phyloP scores from a whole-genome alignment of 1,140 invertebrate species.

The Cherax quadricarinatus region DNA sequence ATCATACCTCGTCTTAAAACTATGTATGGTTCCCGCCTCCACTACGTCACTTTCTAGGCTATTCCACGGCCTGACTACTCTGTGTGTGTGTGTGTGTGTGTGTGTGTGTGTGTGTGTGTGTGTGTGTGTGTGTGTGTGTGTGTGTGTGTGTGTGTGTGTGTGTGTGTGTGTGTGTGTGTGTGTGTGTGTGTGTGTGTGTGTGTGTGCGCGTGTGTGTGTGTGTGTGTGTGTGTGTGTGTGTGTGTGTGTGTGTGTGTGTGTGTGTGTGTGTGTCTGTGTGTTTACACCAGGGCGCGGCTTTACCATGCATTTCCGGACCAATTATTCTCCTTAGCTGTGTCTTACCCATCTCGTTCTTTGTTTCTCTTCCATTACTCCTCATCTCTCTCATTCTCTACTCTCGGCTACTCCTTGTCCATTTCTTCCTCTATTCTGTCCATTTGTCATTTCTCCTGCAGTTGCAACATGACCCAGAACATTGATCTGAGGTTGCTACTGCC shows the following conservation, averaged over 20 bases:
- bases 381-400: too few species aligned
- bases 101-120: slow-evolving; percentile 24
- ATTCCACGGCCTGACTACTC: too few species aligned
- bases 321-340: not conserved
- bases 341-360: not conserved
- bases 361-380: not conserved
- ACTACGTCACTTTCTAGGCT: too few species aligned
- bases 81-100: not conserved
- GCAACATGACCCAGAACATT: too few species aligned
- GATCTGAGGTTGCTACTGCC: too few species aligned
- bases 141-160: slow-evolving; percentile 18
- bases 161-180: slow-evolving; percentile 16
- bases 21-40: too few species aligned
- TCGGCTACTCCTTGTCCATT: too few species aligned
- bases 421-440: not conserved
- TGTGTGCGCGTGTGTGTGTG: slow-evolving; percentile 28
- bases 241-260: slow-evolving; percentile 34
- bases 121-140: not conserved
- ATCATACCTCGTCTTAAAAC: too few species aligned
- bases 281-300: too few species aligned
- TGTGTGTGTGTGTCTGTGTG: slow-evolving; percentile 10
- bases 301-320: not conserved
- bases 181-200: not conserved
- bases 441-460: too few species aligned
- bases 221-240: slow-evolving; percentile 33